Percentiles rank a stretch among this genome's conserved stretches.
These are phyloP conservation scores for Ichneumoninae sp. DNA, from an alignment of 2,888 invertebrate genomes.

Conservation along the genomic window DNA sequence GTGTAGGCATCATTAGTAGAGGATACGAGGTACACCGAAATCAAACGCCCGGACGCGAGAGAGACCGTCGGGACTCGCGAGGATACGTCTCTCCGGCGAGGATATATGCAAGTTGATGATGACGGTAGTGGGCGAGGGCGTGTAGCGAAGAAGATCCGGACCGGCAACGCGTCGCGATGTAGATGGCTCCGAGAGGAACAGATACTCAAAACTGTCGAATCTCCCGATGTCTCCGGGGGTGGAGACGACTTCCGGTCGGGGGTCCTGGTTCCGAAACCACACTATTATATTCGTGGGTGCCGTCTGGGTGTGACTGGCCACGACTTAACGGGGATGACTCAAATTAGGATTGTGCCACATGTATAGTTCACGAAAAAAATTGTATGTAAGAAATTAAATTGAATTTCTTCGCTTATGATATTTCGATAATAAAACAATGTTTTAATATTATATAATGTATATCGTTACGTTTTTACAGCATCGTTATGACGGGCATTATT, in stretches of 20 bases:
- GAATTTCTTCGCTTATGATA: background rate
- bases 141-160: conserved; percentile 53
- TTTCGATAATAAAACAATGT: background rate
- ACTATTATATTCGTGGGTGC: conserved; percentile 78
- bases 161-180: conserved; percentile 48
- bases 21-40: conserved; percentile 75
- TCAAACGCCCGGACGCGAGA: conserved; percentile 75
- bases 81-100: conserved; percentile 51
- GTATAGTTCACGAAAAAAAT: background rate
- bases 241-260: conserved; percentile 70
- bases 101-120: conserved; percentile 65
- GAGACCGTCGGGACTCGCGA: conserved; percentile 76
- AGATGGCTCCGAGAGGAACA: conserved; percentile 50
- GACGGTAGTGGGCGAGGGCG: conserved; percentile 54
- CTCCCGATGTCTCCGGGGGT: conserved; percentile 56
- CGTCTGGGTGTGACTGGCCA: conserved; percentile 79
- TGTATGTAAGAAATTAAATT: conserved; percentile 2
- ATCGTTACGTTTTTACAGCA: background rate
- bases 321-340: conserved; percentile 70
- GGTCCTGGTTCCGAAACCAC: conserved; percentile 39
- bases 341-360: conserved; percentile 61
- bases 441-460: background rate
- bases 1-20: conserved; percentile 82
- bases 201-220: conserved; percentile 65
- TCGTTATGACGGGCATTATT: background rate